Percentiles rank a stretch among this genome's conserved stretches.
These are phyloP conservation scores for Plectrocnemia conspersa DNA, from an alignment of 1,140 invertebrate genomes.

Conservation along the genomic window DNA sequence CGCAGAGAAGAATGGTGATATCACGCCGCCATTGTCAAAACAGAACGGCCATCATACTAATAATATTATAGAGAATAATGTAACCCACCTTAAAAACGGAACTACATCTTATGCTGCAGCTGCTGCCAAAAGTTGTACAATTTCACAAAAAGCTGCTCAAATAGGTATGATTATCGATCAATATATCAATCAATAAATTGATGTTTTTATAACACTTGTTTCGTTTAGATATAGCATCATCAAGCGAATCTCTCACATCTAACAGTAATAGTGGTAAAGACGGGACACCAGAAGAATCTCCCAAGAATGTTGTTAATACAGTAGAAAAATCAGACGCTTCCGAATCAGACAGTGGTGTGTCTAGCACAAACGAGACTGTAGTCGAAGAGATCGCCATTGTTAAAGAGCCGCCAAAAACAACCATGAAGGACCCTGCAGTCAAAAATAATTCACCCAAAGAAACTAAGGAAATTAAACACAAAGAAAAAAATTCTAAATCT, in stretches of 20 bases:
- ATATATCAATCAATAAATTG: constrained; percentile 4
- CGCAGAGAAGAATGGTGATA: constrained; percentile 9
- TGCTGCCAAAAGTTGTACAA: constrained; percentile 22
- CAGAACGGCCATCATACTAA: constrained; percentile 25
- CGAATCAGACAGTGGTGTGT: constrained; percentile 12
- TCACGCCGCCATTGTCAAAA: neutral
- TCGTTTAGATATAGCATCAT: too few relatives aligned
- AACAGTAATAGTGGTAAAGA: constrained; percentile 3
- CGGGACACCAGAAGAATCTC: constrained; percentile 7
- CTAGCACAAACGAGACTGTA: neutral
- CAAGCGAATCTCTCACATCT: neutral
- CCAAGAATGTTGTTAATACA: constrained; percentile 7
- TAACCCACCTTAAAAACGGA: constrained; percentile 4
- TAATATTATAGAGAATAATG: constrained; percentile 10
- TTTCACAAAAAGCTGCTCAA: constrained; percentile 8
- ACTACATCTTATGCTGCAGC: constrained; percentile 31
- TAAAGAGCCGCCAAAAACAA: neutral
- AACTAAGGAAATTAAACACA: constrained; percentile 10
- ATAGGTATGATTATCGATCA: constrained; percentile 20
- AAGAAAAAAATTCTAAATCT: constrained; percentile 8
- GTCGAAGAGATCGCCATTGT: neutral
- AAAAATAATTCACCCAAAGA: neutral
- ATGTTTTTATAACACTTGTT: constrained; percentile 3
- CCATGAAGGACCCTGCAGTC: neutral
- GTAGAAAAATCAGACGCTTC: constrained; percentile 23